phyloP scores from a whole-genome alignment of 2,113 vertebrate genomes.

The Scomber scombrus region DNA sequence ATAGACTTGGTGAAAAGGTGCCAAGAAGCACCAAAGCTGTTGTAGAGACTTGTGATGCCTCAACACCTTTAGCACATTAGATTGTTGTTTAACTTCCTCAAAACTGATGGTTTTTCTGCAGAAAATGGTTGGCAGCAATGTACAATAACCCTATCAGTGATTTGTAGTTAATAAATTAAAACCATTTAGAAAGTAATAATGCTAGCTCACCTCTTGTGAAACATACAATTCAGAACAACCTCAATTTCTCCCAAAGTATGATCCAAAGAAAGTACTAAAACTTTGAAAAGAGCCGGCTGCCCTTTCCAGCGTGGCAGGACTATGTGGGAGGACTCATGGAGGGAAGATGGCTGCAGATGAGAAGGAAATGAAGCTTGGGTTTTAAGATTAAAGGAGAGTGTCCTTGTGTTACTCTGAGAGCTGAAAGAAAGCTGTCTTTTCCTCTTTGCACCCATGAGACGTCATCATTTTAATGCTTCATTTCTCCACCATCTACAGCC shows the following conservation, averaged over 20 bases:
- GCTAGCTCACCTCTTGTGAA: neutral
- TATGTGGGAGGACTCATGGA: slow-evolving; percentile 20
- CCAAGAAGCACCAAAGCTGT: neutral
- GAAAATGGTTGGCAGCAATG: neutral
- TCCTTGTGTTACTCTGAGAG: slow-evolving; percentile 31
- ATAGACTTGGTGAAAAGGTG: neutral
- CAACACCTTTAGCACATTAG: no score
- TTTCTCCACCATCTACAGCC: slow-evolving; percentile 49
- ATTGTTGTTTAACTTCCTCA: no score
- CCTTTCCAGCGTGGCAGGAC: neutral
- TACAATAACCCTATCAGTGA: neutral
- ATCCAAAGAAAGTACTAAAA: neutral
- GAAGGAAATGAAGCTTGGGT: slow-evolving; percentile 19
- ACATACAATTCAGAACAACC: neutral
- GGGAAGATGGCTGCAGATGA: slow-evolving; percentile 50
- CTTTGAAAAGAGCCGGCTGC: neutral
- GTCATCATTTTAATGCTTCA: slow-evolving; percentile 55
- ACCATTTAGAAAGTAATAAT: no score
- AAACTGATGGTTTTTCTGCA: no score
- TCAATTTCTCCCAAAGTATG: neutral
- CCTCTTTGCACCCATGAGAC: slow-evolving; percentile 1
- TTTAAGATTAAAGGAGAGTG: slow-evolving; percentile 55
- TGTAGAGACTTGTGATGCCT: no score
- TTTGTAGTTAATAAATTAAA: neutral
- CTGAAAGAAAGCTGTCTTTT: slow-evolving; percentile 41